A percentile compares a stretch with the other conserved stretches of the same genome.
Evolutionary conservation across 2,797 vertebrate species (phyloP).

Genomic region (Eidolon dupreanum): DNA sequence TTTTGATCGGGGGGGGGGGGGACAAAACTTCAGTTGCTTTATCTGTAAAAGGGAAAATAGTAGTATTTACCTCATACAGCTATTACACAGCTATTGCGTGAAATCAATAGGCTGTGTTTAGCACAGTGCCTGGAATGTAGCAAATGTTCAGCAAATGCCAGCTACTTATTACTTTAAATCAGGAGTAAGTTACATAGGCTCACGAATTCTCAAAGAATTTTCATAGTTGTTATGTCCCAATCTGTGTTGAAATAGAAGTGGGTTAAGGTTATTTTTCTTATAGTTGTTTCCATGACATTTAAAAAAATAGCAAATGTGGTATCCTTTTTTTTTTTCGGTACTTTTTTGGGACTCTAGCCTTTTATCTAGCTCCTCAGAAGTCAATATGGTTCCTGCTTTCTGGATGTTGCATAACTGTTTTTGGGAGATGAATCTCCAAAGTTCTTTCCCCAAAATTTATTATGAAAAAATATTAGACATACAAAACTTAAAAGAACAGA

Average conservation of each 20-base stretch:
- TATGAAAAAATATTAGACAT: neutral
- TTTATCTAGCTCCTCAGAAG: neutral
- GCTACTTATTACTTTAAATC: neutral
- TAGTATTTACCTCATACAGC: neutral
- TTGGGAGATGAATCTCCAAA: neutral
- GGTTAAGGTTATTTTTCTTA: neutral
- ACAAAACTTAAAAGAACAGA: neutral
- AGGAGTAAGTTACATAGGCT: neutral
- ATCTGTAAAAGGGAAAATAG: neutral
- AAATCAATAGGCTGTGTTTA: neutral
- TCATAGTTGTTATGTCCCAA: conserved; percentile 20
- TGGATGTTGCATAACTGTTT: neutral
- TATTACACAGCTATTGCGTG: too few species aligned
- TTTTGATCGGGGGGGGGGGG: neutral
- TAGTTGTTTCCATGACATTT: neutral
- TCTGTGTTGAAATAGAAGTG: conserved; percentile 2
- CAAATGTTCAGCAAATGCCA: neutral
- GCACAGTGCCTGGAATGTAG: neutral
- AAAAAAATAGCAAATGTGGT: neutral
- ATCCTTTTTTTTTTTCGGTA: neutral
- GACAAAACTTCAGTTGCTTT: neutral
- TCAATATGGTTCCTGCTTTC: neutral
- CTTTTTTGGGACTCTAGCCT: neutral
- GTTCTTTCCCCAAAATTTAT: neutral
- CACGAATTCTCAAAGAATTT: conserved; percentile 1